Base-by-base conservation (phyloP, 2,113 vertebrate genomes). In the Nannobrachium achirus region DNA sequence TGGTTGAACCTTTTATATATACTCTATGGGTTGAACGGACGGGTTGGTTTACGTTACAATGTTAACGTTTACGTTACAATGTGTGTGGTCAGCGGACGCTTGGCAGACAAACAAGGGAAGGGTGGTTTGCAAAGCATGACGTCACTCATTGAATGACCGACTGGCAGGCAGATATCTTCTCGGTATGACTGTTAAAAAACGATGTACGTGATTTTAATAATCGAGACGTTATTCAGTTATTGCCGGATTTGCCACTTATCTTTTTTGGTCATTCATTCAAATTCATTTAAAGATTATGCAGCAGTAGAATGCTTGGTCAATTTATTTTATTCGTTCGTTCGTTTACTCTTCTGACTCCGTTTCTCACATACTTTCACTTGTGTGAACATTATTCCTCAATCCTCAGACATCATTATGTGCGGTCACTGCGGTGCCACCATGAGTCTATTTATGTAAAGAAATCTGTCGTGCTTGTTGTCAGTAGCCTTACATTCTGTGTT, bases 51-150 rank as follows among this genome's bases (percentile, higher is more conserved):
- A 53, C 51, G 8, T 53, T 10, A 25, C 51, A 13, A 25, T 55
- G 10, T 9, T 2, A 9, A 55, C 51, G 7, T 33, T 55, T 10
- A 19, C 8, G 10, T 55, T 55, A 33, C 51, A 33, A 8, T 55
- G 80, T 81, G 81, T 83, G 87, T 77, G 84, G 84, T 64, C 79
- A 1, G n/a, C 48, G 56, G 18, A 56, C 77, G 79, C 83, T 73
- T 76, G 77, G 51, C 65, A 73, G 50, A 67, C 60, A 53, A 62
- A 61, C 51, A 33, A 20, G 16, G 51, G 16, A 14, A 1, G 56
- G 33, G 41, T 41, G 50, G 14, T 59, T 45, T 58, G 49, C 66
- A 16, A 61, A 48, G 66, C 14, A 83, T 89, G 78, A 89, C 90
- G 89, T 90, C 87, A 88, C 38, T 15, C 25, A 33, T 33, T 33